Evolutionary conservation across 2,113 vertebrate genomes (phyloP), one percentile per base, ranked within the genome.

Genomic region (Glaucomys volans): DNA sequence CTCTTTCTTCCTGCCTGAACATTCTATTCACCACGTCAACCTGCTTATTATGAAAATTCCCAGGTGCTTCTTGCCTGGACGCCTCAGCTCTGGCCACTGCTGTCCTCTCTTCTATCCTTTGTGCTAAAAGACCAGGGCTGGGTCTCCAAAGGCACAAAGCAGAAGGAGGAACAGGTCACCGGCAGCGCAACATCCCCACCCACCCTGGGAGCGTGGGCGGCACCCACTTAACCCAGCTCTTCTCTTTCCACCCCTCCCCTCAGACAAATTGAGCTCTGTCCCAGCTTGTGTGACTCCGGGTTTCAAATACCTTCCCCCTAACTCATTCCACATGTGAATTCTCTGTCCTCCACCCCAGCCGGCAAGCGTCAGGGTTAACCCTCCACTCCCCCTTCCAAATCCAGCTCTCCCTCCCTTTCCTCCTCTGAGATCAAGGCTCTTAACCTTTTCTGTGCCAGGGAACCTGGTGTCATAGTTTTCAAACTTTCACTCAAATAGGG

Each of bases 271-370:
- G 95, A 97, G 95, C 95, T 95, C 90, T 95, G 24, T 84, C 86
- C 96, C 88, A 94, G 96, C 30, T 22, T 1, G 83, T 95, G 97
- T 97, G 96, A 94, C 89, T 85, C 92, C 97, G 96, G 93, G 87
- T 95, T 97, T 98, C 89, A 86, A 13, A 85, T 2, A 52, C 96
- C 95, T 97, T 52, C 82, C 66, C 44, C 17, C 2, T 98, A 98
- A 98, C 93, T 97, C 97, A 80, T 98, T 98, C 97, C 98, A 97
- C 96, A 97, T 97, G 98, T 96, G 95, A 91, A 96, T 97, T 96
- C 96, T 97, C 93, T 80, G 96, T 94, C 32, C 44, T 69, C 59
- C 18, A 52, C 52, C 62, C 28, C 26, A 28, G 47, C 14, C 13
- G 22, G 64, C 42, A 84, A 92, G 69, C 67, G 12, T 85, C 52